phyloP scores from a whole-genome alignment of 2,888 invertebrate species.

The Andrena haemorrhoa region DNA sequence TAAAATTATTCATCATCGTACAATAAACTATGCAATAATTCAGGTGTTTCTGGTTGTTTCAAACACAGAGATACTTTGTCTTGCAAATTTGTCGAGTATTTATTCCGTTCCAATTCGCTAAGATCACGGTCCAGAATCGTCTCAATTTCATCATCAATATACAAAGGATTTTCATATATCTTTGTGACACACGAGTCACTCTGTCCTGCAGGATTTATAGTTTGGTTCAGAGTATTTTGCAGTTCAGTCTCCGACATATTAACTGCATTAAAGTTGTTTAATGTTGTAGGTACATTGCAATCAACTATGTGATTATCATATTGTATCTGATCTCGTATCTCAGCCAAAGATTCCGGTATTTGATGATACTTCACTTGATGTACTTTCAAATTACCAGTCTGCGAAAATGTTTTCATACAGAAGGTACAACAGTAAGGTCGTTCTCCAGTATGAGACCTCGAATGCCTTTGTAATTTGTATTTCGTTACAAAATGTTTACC shows the following conservation, averaged over 20 bases:
- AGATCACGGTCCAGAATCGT: slow-evolving; percentile 80
- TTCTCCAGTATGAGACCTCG: slow-evolving; percentile 81
- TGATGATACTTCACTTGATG: slow-evolving; percentile 80
- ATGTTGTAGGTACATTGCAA: slow-evolving; percentile 52
- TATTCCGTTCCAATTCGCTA: slow-evolving; percentile 75
- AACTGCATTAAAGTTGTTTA: slow-evolving; percentile 77
- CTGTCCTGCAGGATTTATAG: slow-evolving; percentile 79
- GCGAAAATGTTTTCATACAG: slow-evolving; percentile 81
- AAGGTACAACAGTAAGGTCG: slow-evolving; percentile 80
- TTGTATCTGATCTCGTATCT: slow-evolving; percentile 62
- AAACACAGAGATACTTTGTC: slow-evolving; percentile 79
- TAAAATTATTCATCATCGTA: slow-evolving; percentile 75
- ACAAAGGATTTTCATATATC: slow-evolving; percentile 79
- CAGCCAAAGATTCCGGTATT: slow-evolving; percentile 68
- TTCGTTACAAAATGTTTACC: slow-evolving; percentile 82
- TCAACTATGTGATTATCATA: slow-evolving; percentile 52
- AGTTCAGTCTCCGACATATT: slow-evolving; percentile 81
- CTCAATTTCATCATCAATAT: slow-evolving; percentile 81
- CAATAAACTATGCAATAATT: slow-evolving; percentile 80
- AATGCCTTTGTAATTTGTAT: slow-evolving; percentile 80
- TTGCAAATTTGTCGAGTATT: slow-evolving; percentile 71
- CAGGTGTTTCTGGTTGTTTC: slow-evolving; percentile 82
- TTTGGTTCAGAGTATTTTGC: slow-evolving; percentile 81
- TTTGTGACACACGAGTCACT: slow-evolving; percentile 77
- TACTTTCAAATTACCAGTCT: slow-evolving; percentile 81